phyloP scores from a whole-genome alignment of 2,888 invertebrate species.

The Heliconius charithonia region DNA sequence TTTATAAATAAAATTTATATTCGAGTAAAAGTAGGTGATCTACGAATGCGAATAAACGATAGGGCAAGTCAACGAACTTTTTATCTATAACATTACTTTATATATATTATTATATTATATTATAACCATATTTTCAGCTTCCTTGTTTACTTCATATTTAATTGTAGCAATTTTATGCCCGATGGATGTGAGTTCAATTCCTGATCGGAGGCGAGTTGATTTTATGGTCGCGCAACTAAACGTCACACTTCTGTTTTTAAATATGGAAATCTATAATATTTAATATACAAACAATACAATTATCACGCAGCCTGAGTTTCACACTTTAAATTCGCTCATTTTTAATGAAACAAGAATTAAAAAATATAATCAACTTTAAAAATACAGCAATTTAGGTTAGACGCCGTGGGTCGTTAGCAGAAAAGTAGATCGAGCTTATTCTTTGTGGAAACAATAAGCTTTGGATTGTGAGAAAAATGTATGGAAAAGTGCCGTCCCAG shows the following conservation, averaged over 20 bases:
- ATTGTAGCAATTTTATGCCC: background rate
- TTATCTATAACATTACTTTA: background rate
- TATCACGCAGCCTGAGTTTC: background rate
- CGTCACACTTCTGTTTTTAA: too few species aligned
- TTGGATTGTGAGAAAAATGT: background rate
- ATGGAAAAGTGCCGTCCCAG: background rate
- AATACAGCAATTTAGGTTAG: background rate
- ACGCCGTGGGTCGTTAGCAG: constrained; percentile 3
- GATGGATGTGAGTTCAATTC: background rate
- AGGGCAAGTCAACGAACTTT: constrained; percentile 11
- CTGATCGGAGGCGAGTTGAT: background rate
- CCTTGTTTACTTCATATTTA: background rate
- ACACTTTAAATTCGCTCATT: too few species aligned
- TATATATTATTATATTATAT: background rate
- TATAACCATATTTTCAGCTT: background rate
- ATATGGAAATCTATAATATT: too few species aligned
- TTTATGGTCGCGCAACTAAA: background rate
- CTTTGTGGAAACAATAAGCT: constrained; percentile 14
- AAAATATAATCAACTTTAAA: background rate
- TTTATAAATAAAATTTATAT: background rate
- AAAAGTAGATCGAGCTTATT: constrained; percentile 14
- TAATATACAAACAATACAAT: background rate
- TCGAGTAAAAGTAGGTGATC: background rate
- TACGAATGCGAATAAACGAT: background rate
- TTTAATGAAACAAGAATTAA: background rate